Evolutionary conservation across 2,113 vertebrate genomes (phyloP).

Genomic region (Catharus minimus): DNA sequence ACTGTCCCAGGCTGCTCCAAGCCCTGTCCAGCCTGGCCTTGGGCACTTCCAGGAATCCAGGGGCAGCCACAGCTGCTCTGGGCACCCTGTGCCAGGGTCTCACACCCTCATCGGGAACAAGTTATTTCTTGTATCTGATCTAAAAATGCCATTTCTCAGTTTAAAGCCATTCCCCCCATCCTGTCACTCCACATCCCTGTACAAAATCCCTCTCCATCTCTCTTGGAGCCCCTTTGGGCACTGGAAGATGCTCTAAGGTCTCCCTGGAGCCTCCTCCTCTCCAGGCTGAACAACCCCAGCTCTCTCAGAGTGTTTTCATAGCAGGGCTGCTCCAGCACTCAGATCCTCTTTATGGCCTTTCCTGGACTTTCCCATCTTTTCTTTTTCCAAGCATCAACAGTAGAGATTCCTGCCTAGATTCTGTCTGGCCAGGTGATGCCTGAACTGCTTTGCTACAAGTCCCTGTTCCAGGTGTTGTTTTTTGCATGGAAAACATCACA

Average conservation of each 20-base stretch:
- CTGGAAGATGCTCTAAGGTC: background rate
- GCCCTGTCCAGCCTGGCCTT: accelerated
- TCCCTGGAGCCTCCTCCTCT: background rate
- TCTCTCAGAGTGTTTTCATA: accelerated
- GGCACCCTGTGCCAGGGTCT: background rate
- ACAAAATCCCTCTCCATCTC: background rate
- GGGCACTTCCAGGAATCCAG: background rate
- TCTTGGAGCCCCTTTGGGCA: background rate
- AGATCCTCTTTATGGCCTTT: background rate
- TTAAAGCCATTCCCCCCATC: background rate
- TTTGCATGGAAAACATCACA: background rate
- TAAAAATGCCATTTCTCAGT: background rate
- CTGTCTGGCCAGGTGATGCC: background rate
- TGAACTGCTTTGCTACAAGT: background rate
- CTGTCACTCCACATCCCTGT: background rate
- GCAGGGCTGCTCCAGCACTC: background rate
- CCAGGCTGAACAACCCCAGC: background rate
- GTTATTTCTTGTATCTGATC: background rate
- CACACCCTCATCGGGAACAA: background rate
- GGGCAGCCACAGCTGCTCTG: background rate
- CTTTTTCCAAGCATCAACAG: background rate
- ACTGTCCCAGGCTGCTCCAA: accelerated
- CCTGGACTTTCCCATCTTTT: background rate
- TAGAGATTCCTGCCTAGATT: background rate
- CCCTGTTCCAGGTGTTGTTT: background rate